Conservation (phyloP, 1,140 invertebrate species). For the Brachionus plicatilis region DNA sequence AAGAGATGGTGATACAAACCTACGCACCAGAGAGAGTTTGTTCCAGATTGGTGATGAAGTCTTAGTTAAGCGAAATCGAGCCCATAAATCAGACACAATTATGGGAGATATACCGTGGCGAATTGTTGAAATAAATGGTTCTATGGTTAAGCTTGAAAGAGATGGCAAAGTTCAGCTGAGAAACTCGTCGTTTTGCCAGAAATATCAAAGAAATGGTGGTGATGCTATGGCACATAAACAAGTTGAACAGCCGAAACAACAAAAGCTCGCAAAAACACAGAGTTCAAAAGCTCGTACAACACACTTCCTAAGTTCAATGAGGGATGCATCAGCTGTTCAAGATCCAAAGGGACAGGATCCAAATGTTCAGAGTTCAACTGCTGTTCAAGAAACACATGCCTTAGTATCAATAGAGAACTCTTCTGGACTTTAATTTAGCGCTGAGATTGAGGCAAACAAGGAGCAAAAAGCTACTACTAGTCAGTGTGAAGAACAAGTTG, state of each 20-base stretch:
- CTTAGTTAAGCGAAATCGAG: background rate
- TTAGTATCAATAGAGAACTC: background rate
- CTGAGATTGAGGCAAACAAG: background rate
- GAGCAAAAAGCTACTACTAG: background rate
- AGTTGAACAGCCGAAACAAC: background rate
- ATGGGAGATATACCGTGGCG: background rate
- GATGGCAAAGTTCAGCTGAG: background rate
- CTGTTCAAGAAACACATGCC: background rate
- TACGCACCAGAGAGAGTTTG: background rate
- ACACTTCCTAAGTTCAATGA: background rate
- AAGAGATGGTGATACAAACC: background rate
- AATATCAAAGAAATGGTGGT: background rate
- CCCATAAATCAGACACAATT: background rate
- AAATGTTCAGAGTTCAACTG: background rate
- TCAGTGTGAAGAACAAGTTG: background rate
- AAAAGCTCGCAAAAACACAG: too few species aligned
- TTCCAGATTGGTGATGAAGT: background rate
- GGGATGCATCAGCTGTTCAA: background rate
- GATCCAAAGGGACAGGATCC: background rate
- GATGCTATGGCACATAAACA: background rate
- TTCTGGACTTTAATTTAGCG: background rate
- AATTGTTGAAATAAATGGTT: background rate
- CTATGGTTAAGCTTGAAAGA: background rate
- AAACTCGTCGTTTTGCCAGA: background rate
- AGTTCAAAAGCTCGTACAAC: background rate